A percentile compares a stretch with the other conserved stretches of the same genome.
These are phyloP conservation scores for Aphodius sticticus DNA, from an alignment of 2,888 invertebrate genomes.

Conservation along the genomic window DNA sequence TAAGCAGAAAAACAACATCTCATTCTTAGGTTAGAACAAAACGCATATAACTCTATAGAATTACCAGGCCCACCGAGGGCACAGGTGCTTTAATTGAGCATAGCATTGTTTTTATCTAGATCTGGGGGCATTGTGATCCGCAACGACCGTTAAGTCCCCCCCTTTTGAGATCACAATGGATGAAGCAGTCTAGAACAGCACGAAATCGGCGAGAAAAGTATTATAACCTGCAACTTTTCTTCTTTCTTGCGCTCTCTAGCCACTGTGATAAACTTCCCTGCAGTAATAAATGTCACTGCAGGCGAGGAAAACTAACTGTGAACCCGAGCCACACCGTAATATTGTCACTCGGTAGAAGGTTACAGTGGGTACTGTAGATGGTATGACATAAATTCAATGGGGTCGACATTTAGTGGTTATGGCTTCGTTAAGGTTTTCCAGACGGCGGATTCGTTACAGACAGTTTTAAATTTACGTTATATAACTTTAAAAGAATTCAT, in stretches of 20 bases:
- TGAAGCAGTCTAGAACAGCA: background rate
- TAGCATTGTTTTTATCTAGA: slow-evolving; percentile 21
- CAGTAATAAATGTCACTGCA: slow-evolving; percentile 19
- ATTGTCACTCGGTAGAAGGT: background rate
- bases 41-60: too few relatives aligned
- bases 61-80: background rate
- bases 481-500: too few relatives aligned
- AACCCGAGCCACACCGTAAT: slow-evolving; percentile 12
- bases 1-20: too few relatives aligned
- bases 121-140: slow-evolving; percentile 25
- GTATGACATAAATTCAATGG: background rate
- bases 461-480: too few relatives aligned
- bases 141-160: background rate
- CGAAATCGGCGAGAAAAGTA: background rate
- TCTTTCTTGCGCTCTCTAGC: slow-evolving; percentile 10
- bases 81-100: background rate
- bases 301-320: slow-evolving; percentile 24
- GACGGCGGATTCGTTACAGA: too few relatives aligned
- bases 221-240: slow-evolving; percentile 14
- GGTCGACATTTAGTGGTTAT: too few relatives aligned
- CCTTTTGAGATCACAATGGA: background rate
- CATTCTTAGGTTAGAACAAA: too few relatives aligned
- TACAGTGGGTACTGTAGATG: background rate
- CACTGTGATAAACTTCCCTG: slow-evolving; percentile 15
- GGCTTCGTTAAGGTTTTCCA: too few relatives aligned